phyloP scores from a whole-genome alignment of 2,797 vertebrate genomes.

The Epinephelus malabaricus region DNA sequence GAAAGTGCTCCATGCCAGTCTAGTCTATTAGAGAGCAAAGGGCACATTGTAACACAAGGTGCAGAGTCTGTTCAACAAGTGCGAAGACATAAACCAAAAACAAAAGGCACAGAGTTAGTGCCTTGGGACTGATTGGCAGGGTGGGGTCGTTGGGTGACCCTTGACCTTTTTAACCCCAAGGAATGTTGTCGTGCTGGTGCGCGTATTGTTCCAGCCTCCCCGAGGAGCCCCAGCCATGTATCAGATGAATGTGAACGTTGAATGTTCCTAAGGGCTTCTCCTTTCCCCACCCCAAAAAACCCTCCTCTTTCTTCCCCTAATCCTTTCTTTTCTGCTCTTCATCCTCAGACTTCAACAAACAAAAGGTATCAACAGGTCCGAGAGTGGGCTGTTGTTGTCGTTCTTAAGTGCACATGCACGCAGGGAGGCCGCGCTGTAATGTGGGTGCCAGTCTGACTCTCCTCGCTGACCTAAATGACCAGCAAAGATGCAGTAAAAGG shows the following conservation, averaged over 20 bases:
- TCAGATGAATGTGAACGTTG: conserved; percentile 74
- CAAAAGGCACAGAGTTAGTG: conserved; percentile 67
- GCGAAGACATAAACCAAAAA: conserved; percentile 77
- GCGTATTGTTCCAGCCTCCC: conserved; percentile 80
- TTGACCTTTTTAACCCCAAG: conserved; percentile 81
- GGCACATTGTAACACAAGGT: conserved; percentile 74
- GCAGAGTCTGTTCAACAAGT: conserved; percentile 81
- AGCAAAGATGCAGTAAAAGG: conserved; percentile 46
- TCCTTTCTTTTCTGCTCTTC: conserved; percentile 72
- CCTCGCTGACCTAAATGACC: conserved; percentile 33
- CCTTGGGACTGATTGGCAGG: conserved; percentile 80
- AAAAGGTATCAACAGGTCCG: conserved; percentile 73
- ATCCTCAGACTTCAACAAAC: conserved; percentile 68
- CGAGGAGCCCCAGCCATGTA: conserved; percentile 67
- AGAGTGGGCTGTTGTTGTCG: conserved; percentile 47
- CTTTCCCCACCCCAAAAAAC: conserved; percentile 26
- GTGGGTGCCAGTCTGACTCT: conserved; percentile 31
- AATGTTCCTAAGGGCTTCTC: conserved; percentile 67
- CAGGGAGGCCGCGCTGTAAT: conserved; percentile 15
- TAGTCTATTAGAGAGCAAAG: conserved; percentile 73
- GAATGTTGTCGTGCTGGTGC: conserved; percentile 84
- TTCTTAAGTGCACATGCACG: conserved; percentile 52
- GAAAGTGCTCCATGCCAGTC: conserved; percentile 18
- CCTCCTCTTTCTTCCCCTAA: conserved; percentile 62
- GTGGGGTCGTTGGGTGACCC: conserved; percentile 77